Evolutionary conservation across 2,797 vertebrate genomes (phyloP), one percentile per base, ranked within the genome.

Genomic region (Acomys russatus): DNA sequence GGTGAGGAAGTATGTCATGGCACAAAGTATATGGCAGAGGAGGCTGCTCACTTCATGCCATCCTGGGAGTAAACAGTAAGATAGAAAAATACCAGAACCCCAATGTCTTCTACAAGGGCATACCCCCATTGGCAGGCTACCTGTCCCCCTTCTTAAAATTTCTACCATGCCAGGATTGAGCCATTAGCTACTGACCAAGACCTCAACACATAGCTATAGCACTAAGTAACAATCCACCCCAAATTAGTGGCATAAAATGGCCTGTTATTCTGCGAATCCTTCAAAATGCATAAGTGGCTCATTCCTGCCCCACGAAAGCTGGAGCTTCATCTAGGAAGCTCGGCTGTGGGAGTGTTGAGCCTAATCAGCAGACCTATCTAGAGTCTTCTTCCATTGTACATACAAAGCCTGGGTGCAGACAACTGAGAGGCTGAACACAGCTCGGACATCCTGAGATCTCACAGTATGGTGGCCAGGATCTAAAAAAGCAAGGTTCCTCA

Each of bases 191-290:
- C 9, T 28, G 10, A 77, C 28, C 10, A 71, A 73, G 85, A 71
- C 8, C 12, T 73, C 68, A 63, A 33, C 56, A 63, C 28, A 76
- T 76, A 61, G 3, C 35, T 35, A 63, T 12, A 63, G 23, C 10
- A 12, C 33, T 95, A 6, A n/a, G 17, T 82, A 73, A 82, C 44
- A 88, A 90, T 44, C 77, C 89, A 95, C 51, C 30, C 23, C 49
- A 91, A 92, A 11, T 88, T 91, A 88, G 49, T 88, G 70, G 70
- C 74, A 11, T 59, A 94, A 96, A 90, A 80, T 3, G 35, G 28
- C 28, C 64, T 80, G 83, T 94, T 78, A 90, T 49, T 92, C 71
- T 94, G 73, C 49, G 23, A 96, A 88, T 83, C 22, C 1, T 59
- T 56, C 44, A 94, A 88, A 22, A 93, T 77, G 89, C 23, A 38